phyloP scores from a whole-genome alignment of 2,113 vertebrate genomes.

The Pluvialis apricaria region DNA sequence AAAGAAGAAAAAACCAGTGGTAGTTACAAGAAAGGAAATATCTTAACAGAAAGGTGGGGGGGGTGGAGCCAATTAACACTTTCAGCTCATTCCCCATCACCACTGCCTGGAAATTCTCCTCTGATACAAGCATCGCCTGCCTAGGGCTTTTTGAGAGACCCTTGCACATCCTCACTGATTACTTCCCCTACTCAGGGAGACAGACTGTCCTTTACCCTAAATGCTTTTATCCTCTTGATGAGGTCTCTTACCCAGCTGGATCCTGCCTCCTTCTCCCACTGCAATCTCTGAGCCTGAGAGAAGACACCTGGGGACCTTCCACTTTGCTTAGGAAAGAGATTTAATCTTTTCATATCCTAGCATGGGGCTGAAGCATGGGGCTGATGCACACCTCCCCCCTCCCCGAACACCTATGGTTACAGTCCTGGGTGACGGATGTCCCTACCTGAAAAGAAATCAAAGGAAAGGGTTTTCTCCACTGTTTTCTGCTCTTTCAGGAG shows the following conservation, averaged over 20 bases:
- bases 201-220: constrained; percentile 50
- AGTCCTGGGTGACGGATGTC: neutral
- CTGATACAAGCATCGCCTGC: neutral
- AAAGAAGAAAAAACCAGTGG: neutral
- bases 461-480: constrained; percentile 11
- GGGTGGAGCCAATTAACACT: neutral
- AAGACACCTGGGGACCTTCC: constrained; percentile 56
- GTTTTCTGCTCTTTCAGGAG: neutral
- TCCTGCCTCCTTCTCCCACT: constrained; percentile 45
- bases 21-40: neutral
- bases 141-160: constrained; percentile 29
- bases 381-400: neutral
- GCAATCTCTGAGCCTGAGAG: constrained; percentile 43
- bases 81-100: neutral
- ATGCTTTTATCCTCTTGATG: constrained; percentile 64
- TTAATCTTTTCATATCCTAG: constrained; percentile 34
- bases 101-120: neutral
- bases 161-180: constrained; percentile 45
- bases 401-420: neutral
- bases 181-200: constrained; percentile 28
- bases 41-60: neutral
- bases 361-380: neutral
- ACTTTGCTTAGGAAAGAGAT: constrained; percentile 22
- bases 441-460: constrained; percentile 21
- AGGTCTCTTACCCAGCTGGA: constrained; percentile 62